Percentiles rank a stretch among this genome's conserved stretches.
phyloP scores from a whole-genome alignment of 2,113 vertebrate species.

The Lates calcarifer region DNA sequence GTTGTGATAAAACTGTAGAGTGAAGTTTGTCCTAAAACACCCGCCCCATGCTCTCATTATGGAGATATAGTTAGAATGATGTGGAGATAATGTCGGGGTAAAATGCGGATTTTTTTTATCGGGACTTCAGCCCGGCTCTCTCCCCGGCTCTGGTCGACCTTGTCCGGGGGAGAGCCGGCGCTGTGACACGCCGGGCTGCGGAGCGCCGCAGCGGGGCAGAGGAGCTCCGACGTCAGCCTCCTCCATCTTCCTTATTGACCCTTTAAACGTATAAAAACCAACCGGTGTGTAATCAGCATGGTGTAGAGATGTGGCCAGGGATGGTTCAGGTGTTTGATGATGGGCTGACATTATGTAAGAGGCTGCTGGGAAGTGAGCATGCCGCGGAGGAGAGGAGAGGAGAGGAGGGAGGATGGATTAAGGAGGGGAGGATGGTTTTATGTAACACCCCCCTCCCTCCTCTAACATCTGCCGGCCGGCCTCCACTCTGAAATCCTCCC shows the following conservation, averaged over 20 bases:
- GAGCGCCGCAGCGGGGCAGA: slow-evolving; percentile 7
- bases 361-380: slow-evolving; percentile 7
- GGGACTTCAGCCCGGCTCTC: neutral
- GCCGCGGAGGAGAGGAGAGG: neutral
- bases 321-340: neutral
- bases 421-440: slow-evolving; percentile 59
- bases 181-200: slow-evolving; percentile 22
- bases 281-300: no score
- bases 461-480: slow-evolving; percentile 48
- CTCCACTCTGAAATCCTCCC: slow-evolving; percentile 14
- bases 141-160: slow-evolving; percentile 13
- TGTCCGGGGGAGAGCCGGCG: slow-evolving; percentile 10
- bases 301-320: neutral
- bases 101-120: neutral
- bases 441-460: slow-evolving; percentile 59
- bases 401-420: slow-evolving; percentile 37
- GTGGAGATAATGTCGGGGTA: neutral
- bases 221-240: neutral
- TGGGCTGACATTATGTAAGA: slow-evolving; percentile 60
- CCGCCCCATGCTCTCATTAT: no score
- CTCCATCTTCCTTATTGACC: neutral
- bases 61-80: no score
- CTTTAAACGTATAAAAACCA: no score
- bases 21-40: neutral
- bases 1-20: neutral